Base-by-base conservation (phyloP, 1,140 invertebrate species). In the Drosophila malerkotliana region DNA sequence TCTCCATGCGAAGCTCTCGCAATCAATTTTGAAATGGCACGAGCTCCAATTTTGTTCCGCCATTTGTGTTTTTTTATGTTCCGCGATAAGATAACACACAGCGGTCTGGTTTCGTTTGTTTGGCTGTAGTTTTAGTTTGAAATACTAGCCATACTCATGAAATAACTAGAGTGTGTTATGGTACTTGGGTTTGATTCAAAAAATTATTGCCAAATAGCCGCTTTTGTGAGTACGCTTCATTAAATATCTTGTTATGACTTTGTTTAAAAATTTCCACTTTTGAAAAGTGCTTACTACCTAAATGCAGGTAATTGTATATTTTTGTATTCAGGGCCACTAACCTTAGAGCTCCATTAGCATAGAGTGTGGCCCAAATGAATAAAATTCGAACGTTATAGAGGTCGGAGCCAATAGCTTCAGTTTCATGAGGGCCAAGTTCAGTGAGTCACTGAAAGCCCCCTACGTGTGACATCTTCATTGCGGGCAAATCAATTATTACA, bases 11-110 rank as follows among this genome's bases (percentile, higher is more conserved):
- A n/a, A 14, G 21, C 24, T n/a, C 24, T 59, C 53, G 21, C 56
- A 75, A 69, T 77, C 79, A 77, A 77, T 77, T 80, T 63, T 41
- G 26, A 72, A 72, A 72, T 59, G 44, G 66, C 57, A 77, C 60
- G 78, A 54, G 64, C 59, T 79, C 72, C 57, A 72, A 73, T 78
- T 78, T 67, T 45, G 67, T 73, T 63, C 76, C 76, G 56, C 56
- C 69, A 79, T 78, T 73, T 58, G 69, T 58, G 61, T 72, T 67
- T 58, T 64, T 44, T 53, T 53, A 49, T 72, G 60, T 56, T 51
- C 47, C 28, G 32, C 54, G 60, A 77, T 76, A 73, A 73, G 69
- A 73, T 73, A 73, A 63, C 69, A 56, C 44, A 2, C 34, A 63
- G 52, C 30, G 28, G 60, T 62, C 47, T 48, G 59, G 34, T 72